Evolutionary conservation across 2,888 invertebrate species (phyloP).

Genomic region (Neoaliturus tenellus): DNA sequence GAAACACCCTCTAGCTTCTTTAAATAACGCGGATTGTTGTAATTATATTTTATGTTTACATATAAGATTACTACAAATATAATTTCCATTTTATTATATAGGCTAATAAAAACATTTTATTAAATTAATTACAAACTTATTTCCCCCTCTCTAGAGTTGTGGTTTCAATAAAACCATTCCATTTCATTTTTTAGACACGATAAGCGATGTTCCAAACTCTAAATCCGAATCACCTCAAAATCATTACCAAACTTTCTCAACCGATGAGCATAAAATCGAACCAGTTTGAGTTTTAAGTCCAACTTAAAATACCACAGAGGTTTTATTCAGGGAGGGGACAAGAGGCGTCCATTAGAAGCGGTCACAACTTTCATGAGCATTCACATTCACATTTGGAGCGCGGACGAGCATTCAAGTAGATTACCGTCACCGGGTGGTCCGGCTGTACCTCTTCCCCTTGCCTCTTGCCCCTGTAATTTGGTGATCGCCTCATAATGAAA

Average conservation of each 20-base stretch:
- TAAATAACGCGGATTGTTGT: too few species aligned
- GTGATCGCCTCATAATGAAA: not conserved
- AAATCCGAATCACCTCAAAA: too few species aligned
- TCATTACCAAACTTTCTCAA: not conserved
- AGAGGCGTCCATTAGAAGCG: not conserved
- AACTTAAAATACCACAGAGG: constrained; percentile 1
- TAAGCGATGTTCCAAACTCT: too few species aligned
- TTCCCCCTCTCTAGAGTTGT: too few species aligned
- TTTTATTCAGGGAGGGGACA: constrained; percentile 16
- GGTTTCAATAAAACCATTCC: too few species aligned
- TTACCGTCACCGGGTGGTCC: not conserved
- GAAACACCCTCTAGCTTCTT: too few species aligned
- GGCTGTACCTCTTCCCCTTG: not conserved
- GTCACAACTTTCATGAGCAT: not conserved
- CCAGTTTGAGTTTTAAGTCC: not conserved
- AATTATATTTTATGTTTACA: too few species aligned
- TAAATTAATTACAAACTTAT: too few species aligned
- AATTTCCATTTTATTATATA: too few species aligned
- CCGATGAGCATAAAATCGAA: not conserved
- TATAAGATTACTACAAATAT: too few species aligned
- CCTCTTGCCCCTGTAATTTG: not conserved
- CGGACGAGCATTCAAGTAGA: not conserved
- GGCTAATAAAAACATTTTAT: too few species aligned
- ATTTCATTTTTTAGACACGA: too few species aligned
- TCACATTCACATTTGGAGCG: not conserved